Evolutionary conservation across 2,888 invertebrate species (phyloP).

Genomic region (Rugalucina vietnamica): DNA sequence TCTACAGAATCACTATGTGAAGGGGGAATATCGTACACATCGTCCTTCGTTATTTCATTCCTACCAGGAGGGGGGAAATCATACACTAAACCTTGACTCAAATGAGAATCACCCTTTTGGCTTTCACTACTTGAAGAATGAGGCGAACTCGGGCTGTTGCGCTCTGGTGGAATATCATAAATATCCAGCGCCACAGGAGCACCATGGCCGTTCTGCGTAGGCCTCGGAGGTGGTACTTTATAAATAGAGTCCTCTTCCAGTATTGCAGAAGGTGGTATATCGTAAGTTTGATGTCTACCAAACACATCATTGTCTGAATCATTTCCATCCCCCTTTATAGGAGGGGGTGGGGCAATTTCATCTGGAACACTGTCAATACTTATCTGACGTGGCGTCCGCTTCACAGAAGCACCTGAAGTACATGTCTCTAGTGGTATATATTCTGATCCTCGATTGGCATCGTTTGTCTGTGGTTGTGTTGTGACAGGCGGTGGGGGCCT

Average conservation of each 20-base stretch:
- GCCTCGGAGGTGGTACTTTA: conserved; percentile 62
- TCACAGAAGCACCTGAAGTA: conserved; percentile 62
- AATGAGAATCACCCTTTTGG: conserved; percentile 69
- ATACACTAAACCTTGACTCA: conserved; percentile 63
- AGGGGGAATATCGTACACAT: conserved; percentile 74
- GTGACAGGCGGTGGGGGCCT: conserved; percentile 6
- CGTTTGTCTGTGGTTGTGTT: conserved; percentile 38
- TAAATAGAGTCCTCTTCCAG: conserved; percentile 52
- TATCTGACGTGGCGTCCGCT: conserved; percentile 57
- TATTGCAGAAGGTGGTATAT: conserved; percentile 43
- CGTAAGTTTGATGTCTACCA: conserved; percentile 40
- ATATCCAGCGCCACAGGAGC: conserved; percentile 41
- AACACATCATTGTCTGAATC: conserved; percentile 58
- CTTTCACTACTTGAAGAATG: conserved; percentile 71
- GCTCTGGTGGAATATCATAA: conserved; percentile 72
- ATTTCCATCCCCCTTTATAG: conserved; percentile 42
- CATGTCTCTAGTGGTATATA: conserved; percentile 75
- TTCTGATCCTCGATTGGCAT: conserved; percentile 29
- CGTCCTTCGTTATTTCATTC: conserved; percentile 54
- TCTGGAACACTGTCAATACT: conserved; percentile 80
- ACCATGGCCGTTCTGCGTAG: conserved; percentile 16
- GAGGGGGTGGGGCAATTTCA: conserved; percentile 75
- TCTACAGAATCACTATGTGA: conserved; percentile 44
- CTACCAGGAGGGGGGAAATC: conserved; percentile 62
- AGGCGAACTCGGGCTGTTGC: conserved; percentile 70